These are phyloP conservation scores for Elachura formosa DNA, from an alignment of 2,113 vertebrate genomes.

Conservation along the genomic window DNA sequence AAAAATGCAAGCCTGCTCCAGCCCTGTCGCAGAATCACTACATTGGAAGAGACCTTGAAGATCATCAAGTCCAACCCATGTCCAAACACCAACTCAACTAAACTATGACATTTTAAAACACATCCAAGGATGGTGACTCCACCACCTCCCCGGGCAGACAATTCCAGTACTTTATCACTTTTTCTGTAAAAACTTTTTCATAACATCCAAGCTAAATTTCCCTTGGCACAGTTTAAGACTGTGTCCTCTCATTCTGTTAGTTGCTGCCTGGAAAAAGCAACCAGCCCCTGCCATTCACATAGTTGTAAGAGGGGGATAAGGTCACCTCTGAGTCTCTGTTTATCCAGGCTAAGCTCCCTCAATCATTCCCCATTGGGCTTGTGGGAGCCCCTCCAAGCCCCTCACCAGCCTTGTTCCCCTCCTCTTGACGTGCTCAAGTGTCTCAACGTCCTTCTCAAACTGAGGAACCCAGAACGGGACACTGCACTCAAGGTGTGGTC, in stretches of 20 bases:
- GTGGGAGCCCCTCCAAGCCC: background rate
- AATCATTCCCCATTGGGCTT: fast-evolving
- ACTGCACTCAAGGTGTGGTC: background rate
- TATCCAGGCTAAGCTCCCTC: background rate
- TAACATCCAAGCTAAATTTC: background rate
- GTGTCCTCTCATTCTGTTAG: fast-evolving
- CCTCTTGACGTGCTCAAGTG: fast-evolving
- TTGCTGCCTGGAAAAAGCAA: background rate
- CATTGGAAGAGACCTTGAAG: background rate
- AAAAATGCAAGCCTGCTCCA: background rate
- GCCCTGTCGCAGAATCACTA: background rate
- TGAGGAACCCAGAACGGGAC: background rate
- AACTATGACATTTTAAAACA: background rate
- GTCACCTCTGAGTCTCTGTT: background rate
- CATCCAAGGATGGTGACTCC: background rate
- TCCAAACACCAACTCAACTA: background rate
- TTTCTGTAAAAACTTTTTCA: fast-evolving
- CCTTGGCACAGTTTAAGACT: too few species aligned
- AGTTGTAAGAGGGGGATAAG: background rate
- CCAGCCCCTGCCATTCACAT: fast-evolving
- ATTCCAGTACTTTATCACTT: background rate
- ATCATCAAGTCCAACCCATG: background rate
- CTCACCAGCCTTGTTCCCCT: background rate
- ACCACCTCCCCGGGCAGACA: fast-evolving
- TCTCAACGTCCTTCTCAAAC: background rate